These are phyloP conservation scores for Argyresthia albistria DNA, from an alignment of 2,888 invertebrate species.

Conservation along the genomic window DNA sequence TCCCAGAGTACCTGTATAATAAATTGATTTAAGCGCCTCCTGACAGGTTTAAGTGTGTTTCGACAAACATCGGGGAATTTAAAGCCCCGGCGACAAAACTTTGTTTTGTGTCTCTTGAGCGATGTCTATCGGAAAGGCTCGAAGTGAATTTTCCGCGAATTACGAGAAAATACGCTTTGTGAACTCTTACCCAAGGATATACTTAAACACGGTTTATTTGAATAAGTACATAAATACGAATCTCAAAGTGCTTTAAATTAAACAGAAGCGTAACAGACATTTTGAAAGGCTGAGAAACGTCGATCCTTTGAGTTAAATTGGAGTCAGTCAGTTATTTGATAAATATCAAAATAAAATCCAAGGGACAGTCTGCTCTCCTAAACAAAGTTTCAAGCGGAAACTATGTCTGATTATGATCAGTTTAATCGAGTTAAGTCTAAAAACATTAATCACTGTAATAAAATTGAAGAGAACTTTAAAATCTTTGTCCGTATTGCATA, in stretches of 20 bases:
- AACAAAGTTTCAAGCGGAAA: too few species aligned
- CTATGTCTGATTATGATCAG: too few species aligned
- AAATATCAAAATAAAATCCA: too few species aligned
- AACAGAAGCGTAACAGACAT: not conserved
- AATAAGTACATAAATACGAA: slow-evolving; percentile 18
- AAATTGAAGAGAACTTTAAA: slow-evolving; percentile 20
- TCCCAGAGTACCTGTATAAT: slow-evolving; percentile 58
- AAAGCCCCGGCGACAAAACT: slow-evolving; percentile 53
- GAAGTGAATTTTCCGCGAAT: slow-evolving; percentile 35
- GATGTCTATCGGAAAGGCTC: slow-evolving; percentile 33
- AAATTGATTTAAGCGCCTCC: slow-evolving; percentile 68
- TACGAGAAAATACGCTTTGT: slow-evolving; percentile 24
- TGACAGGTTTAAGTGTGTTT: slow-evolving; percentile 65
- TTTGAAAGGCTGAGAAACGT: too few species aligned
- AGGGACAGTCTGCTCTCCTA: too few species aligned
- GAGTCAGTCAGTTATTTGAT: too few species aligned
- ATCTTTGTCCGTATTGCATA: slow-evolving; percentile 15
- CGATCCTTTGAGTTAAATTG: too few species aligned
- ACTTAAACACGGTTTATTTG: slow-evolving; percentile 19
- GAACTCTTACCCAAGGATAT: slow-evolving; percentile 11
- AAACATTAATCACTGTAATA: slow-evolving; percentile 21
- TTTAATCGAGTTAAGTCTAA: slow-evolving; percentile 2
- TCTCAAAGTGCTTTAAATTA: slow-evolving; percentile 9
- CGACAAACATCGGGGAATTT: slow-evolving; percentile 65
- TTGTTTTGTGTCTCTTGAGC: slow-evolving; percentile 39